These are phyloP conservation scores for Neolamprologus sp. DNA, from an alignment of 2,113 vertebrate species.

Conservation along the genomic window DNA sequence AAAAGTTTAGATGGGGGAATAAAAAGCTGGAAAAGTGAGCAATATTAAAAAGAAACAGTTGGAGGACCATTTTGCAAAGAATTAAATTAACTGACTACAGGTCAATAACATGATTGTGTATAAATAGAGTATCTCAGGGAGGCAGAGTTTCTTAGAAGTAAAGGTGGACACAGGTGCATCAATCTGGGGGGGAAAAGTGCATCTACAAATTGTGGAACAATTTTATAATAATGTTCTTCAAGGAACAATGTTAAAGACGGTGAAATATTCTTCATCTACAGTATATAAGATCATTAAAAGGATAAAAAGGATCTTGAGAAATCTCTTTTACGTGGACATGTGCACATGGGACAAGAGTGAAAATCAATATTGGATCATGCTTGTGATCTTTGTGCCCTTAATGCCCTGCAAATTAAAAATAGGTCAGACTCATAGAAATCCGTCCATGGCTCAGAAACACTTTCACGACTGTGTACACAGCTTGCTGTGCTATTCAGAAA, in stretches of 20 bases:
- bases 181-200: fast-evolving
- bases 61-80: background rate
- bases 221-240: background rate
- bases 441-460: background rate
- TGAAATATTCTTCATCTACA: background rate
- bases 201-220: background rate
- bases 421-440: background rate
- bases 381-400: background rate
- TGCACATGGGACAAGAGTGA: background rate
- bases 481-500: background rate
- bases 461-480: background rate
- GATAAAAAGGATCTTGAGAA: background rate
- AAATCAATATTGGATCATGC: background rate
- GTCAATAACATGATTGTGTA: background rate
- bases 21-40: background rate
- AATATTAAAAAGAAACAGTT: background rate
- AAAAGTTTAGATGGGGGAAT: background rate
- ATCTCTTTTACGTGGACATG: background rate
- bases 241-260: background rate
- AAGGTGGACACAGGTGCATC: background rate
- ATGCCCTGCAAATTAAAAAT: background rate
- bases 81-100: background rate
- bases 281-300: background rate
- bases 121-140: background rate
- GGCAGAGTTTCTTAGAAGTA: background rate